These are phyloP conservation scores for Tachuris rubrigastra DNA, from an alignment of 2,113 vertebrate genomes.

Conservation along the genomic window DNA sequence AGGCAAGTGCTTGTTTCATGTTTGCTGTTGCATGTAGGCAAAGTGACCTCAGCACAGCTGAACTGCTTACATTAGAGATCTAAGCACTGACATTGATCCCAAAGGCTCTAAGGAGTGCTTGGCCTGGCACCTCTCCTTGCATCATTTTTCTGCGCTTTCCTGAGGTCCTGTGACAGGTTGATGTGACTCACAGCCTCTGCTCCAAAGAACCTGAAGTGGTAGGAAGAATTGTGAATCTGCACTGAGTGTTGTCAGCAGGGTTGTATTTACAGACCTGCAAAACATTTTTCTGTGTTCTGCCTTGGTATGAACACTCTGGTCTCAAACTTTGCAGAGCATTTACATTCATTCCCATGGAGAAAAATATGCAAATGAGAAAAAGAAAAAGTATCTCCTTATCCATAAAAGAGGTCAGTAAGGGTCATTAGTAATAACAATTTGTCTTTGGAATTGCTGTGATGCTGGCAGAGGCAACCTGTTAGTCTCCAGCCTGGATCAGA, in stretches of 20 bases:
- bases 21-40: not conserved
- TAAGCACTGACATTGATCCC: not conserved
- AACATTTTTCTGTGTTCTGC: not conserved
- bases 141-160: not conserved
- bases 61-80: not conserved
- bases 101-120: not conserved
- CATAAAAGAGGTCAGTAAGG: not conserved
- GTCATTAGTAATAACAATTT: not conserved
- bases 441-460: not conserved
- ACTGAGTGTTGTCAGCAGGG: not conserved
- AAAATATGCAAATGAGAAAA: not conserved
- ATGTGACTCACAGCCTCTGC: not conserved
- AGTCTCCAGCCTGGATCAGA: not conserved
- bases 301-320: not conserved
- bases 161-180: not conserved
- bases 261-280: not conserved
- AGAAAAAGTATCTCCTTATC: not conserved
- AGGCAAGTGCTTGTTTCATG: not conserved
- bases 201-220: not conserved
- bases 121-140: not conserved
- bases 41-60: rapidly evolving
- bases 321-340: not conserved
- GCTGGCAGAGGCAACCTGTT: not conserved
- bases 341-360: not conserved
- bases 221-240: not conserved